Evolutionary conservation across 2,113 vertebrate genomes (phyloP), one percentile per base, ranked within the genome.

Genomic region (Pavo muticus): DNA sequence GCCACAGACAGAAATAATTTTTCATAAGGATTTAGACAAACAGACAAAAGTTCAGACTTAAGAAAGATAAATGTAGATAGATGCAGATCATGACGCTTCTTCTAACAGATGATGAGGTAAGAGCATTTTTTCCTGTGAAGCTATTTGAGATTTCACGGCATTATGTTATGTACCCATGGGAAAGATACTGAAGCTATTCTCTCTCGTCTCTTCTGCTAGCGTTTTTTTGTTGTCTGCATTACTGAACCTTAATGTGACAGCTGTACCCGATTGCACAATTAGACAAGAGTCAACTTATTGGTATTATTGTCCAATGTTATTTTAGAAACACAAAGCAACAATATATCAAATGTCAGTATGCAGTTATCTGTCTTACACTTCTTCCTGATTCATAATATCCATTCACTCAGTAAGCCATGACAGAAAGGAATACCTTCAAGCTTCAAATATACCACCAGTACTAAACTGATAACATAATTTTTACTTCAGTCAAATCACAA

Each of bases 371-470:
- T 37, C 4, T 4, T 39, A 57, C 4, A 65, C 32, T 24, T 14
- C 75, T 59, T 21, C 32, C 25, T 11, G 0, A 27, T 44, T 24
- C 52, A 32, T 56, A 73, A 24, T 21, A 50, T 30, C 47, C 14
- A 40, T 14, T 81, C 17, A 29, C 19, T 60, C 50, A 83, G 24
- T 2, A 21, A 85, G 45, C 2, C 0, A 0, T 50, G 15, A 69
- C 1, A 35, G n/a, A 17, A 20, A 45, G 84, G 8, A 12, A 30
- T 23, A 61, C 20, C 80, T 79, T 60, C 56, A 74, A 71, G 20
- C 29, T 64, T 68, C 29, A 64, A 73, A 59, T 32, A 83, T 1
- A 78, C 1, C 4, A 23, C 18, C 18, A 74, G 19, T 2, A 54
- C 18, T 39, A 29, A 70, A 65, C 48, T 0, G 0, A 65, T 24